Percentiles rank a stretch among this genome's conserved stretches.
Conservation (phyloP, 2,888 invertebrate species). For the Agapostemon virescens region DNA sequence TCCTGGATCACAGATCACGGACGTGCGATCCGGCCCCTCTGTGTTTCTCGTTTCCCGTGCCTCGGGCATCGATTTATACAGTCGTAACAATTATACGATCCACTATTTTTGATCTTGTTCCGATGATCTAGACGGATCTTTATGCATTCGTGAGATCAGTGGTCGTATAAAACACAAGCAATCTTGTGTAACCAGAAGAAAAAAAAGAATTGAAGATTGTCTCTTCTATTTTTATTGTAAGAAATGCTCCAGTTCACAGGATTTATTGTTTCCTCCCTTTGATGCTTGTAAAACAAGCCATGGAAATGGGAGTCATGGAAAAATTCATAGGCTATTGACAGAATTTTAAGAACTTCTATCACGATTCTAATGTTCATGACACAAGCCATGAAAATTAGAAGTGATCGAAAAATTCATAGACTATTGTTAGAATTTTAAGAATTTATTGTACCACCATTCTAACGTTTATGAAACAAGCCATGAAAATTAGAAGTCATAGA, state of each 20-base stretch:
- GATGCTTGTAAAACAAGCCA: background rate
- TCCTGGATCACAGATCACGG: background rate
- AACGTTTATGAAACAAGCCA: no score
- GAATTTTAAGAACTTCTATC: background rate
- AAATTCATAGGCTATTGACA: no score
- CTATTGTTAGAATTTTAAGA: no score
- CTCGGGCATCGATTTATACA: background rate
- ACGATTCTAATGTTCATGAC: no score
- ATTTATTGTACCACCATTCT: no score
- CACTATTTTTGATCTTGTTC: background rate
- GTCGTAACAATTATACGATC: slow-evolving; percentile 4
- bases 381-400: no score
- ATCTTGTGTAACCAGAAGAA: background rate
- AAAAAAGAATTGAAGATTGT: background rate
- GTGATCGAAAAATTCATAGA: no score
- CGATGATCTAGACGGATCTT: background rate
- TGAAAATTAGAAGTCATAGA: no score
- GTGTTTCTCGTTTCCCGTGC: background rate
- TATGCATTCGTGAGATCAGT: background rate
- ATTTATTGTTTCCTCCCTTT: background rate
- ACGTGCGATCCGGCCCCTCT: no score
- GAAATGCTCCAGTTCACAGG: background rate
- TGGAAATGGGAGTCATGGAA: background rate
- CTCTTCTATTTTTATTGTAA: background rate
- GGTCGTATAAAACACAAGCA: background rate